Base-by-base conservation (phyloP, 2,797 vertebrate genomes). In the Oryzias dopingdopingensis region DNA sequence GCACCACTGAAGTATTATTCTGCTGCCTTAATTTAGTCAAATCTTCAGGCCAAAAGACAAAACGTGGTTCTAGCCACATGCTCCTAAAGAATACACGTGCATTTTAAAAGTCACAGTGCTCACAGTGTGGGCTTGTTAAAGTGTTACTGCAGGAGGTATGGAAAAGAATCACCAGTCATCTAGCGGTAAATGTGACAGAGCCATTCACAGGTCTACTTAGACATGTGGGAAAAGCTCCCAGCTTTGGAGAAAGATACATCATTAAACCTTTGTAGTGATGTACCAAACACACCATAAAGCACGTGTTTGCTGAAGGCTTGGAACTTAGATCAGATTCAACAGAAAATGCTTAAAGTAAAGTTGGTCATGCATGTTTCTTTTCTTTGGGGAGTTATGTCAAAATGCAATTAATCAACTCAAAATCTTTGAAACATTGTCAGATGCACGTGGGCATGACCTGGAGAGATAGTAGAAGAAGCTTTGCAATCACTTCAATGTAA, bases 241-340 rank as follows among this genome's bases (percentile, higher is more conserved):
- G 64, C 63, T 55, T 4, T 22, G 56, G 65, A 65, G 47, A 62
- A 45, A 64, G 50, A 78, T 79, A 80, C 67, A 42, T 77, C 65
- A 79, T 84, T 66, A 84, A 81, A 67, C 47, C 72, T 70, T 70
- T 0, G 20, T 26, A 15, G 77, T 67, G 71, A 59, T 68, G 59
- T 59, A 26, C 63, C 59, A 54, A 75, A 61, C 59, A 56, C 46
- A n/a, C 59, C 52, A 5, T 72, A 60, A 60, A 74, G 49, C 58
- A 47, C 67, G 57, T 51, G 59, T 70, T 70, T 24, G 49, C 72
- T 59, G 7, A 22, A 62, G 64, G 29, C 47, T 52, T 22, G 42
- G 46, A 52, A 29, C 12, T 14, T 37, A 37, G 32, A 37, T 37
- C 32, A 37, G 32, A 37, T 12, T 37, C 32, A 37, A 37, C 32